phyloP scores from a whole-genome alignment of 2,797 vertebrate genomes.

The Prunella strophiata region DNA sequence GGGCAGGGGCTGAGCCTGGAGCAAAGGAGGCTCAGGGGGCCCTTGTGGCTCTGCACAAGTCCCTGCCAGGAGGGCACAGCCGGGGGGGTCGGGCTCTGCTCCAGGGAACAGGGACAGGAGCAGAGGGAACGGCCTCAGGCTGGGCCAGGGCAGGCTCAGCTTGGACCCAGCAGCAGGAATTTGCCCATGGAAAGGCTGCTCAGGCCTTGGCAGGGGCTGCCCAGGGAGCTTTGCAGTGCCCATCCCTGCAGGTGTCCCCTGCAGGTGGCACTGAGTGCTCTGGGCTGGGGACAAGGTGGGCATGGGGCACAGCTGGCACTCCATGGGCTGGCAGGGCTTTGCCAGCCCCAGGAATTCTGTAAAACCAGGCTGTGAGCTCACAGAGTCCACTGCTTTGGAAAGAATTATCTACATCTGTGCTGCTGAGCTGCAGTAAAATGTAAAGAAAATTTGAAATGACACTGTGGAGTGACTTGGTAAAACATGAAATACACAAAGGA shows the following conservation, averaged over 20 bases:
- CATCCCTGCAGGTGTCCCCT: too few species aligned
- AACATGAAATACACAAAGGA: not conserved
- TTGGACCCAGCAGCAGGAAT: too few species aligned
- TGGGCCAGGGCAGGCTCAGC: too few species aligned
- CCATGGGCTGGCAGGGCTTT: accelerated
- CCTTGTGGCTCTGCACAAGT: not conserved
- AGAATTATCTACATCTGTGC: not conserved
- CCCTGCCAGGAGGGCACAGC: not conserved
- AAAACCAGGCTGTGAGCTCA: not conserved
- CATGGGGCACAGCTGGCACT: not conserved
- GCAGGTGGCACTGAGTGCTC: not conserved
- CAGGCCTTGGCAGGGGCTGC: too few species aligned
- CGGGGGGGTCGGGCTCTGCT: not conserved
- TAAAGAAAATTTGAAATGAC: not conserved
- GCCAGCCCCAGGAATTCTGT: not conserved
- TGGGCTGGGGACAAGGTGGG: not conserved
- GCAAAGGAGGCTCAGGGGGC: not conserved
- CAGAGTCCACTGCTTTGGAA: not conserved
- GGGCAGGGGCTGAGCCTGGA: not conserved
- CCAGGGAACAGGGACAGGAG: not conserved
- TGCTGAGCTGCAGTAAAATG: not conserved
- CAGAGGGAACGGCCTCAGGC: too few species aligned
- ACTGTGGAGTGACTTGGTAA: not conserved
- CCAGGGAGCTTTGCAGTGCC: too few species aligned
- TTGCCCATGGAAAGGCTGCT: too few species aligned